Evolutionary conservation across 2,113 vertebrate genomes (phyloP), one percentile per base, ranked within the genome.

Genomic region (Xiphophorus maculatus): DNA sequence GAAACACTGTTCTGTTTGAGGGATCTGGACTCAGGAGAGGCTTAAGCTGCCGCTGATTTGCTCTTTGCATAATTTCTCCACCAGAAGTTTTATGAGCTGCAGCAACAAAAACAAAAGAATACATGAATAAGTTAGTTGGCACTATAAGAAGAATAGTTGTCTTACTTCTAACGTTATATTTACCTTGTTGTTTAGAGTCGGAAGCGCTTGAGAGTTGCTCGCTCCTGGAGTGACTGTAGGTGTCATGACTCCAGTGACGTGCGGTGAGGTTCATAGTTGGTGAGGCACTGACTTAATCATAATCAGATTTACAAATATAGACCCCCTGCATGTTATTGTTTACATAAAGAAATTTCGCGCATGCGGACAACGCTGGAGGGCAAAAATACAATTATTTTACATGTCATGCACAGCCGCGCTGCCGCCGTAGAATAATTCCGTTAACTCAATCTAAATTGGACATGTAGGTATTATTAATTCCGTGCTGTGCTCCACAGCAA

Each of bases 41-140:
- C 92, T 92, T 93, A 81, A 92, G 86, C 83, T 91, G 89, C 89
- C 91, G 79, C 92, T 93, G 90, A 93, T 93, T 40, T 89, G 64
- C 78, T 93, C 89, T 90, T 85, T 90, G 77, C 80, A 82, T 81
- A 89, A 79, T 76, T 92, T 93, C 79, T 92, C 88, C 80, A 93
- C 88, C 74, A 89, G 73, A 74, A 83, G 80, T 37, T 90, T 90
- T 85, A 76, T 89, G 63, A 86, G 58, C 81, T 90, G 73, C 66
- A 78, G 65, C 44, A 76, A 77, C 0, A 83, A 67, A 44, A 83
- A 66, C 1, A 66, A 19, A 76, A 0, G 63, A 54, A 61, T 27
- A 69, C 73, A 80, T 90, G 40, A 86, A 71, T 87, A 11, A 22
- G 74, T 32, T 63, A 15, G 28, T 1, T 17, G 28, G 13, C 28